Base-by-base conservation (phyloP, 2,888 invertebrate species). In the Holacanthella duospinosa region DNA sequence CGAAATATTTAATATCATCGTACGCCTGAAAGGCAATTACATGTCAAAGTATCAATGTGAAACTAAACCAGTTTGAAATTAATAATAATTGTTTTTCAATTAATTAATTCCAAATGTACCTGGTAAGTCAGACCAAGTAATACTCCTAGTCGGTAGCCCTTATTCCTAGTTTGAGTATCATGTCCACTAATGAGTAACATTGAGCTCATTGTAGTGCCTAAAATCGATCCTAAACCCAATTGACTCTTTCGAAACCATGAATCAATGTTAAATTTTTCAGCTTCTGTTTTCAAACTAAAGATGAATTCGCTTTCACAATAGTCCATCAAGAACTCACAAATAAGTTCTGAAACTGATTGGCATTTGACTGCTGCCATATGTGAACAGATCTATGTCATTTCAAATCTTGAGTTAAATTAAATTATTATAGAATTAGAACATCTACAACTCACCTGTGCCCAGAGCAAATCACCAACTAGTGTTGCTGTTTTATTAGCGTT, bases 301-400 rank as follows among this genome's bases (percentile, higher is more conserved):
- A 59, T 43, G 55, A 65, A 65, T 59, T 65, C 65, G 53, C 62
- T 60, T 53, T 65, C 65, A 36, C 65, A 65, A 48, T 54, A 65
- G 25, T 65, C 62, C 9, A 57, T 61, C 19, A 64, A 43, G 29
- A 62, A 59, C 21, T 55, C 53, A 55, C 65, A 65, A 29, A 65
- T 56, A 3, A 65, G 53, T 26, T 58, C 65, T 26, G 59, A 54
- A 1, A 29, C 60, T 2, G 54, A 9, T 9, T 63, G 60, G 24
- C 65, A 62, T 55, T 65, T 65, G 12, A 65, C 43, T 4, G 65
- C 65, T 16, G 62, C 65, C 36, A 65, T 26, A 27, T 65, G 62
- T 6, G 58, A 60, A 43, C 62, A 62, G 26, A 56, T 65, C 26
- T 36, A 16, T n/a, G n/a, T n/a, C n/a, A n/a, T n/a, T n/a, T n/a